Base-by-base conservation (phyloP, 2,888 invertebrate genomes). In the Hofmannophila pseudospretella region DNA sequence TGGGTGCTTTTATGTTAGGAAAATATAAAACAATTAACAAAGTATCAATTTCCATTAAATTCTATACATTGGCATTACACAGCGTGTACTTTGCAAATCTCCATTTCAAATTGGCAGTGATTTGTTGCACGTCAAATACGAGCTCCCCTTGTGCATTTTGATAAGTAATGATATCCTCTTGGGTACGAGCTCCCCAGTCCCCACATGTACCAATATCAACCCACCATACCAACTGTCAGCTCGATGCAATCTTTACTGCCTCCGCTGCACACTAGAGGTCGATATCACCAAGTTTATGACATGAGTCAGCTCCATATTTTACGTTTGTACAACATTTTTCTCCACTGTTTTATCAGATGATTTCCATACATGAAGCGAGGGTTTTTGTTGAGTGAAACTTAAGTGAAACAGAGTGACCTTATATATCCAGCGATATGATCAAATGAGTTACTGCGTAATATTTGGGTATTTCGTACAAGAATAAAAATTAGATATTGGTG, bases 161-260 rank as follows among this genome's bases (percentile, higher is more conserved):
- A 62, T 61, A 62, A 67, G 53, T 55, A 51, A 23, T 44, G 38
- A 63, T 58, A 61, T 68, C 65, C 69, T 60, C 27, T 11, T 12
- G 11, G 7, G 2, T 28, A 12, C 28, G 28, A 5, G 25, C 16
- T 16, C 16, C 16, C 16, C 16, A 16, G 3, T 16, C 16, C 16
- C 16, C 16, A 16, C 16, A 16, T 5, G 25, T 25, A 9, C 4
- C 25, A 25, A 8, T 25, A n/a, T 5, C 25, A 25, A 9, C 25
- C 10, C 2, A 26, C 26, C 26, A 10, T 9, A 10, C 9, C 26
- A 9, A 10, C 23, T 23, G 38, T 44, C 47, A 36, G 44, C 34
- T 11, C 42, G 44, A 53, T 46, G 47, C 39, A 42, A 52, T 55
- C 49, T 58, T 49, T 45, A 51, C 45, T 32, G 39, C 43, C 41